phyloP scores from a whole-genome alignment of 2,888 invertebrate genomes.

The Yponomeuta cagnagella region DNA sequence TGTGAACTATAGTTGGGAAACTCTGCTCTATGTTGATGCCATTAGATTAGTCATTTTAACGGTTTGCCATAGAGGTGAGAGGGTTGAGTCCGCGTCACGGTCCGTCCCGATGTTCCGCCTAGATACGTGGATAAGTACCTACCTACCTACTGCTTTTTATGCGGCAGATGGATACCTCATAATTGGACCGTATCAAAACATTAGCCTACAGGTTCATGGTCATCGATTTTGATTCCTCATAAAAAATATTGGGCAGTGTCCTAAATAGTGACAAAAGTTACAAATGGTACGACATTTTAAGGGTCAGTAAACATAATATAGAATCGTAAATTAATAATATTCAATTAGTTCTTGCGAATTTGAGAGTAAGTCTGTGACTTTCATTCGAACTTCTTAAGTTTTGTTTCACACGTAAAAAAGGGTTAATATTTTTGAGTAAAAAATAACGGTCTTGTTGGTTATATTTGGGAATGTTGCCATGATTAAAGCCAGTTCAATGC shows the following conservation, averaged over 20 bases:
- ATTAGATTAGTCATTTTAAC: conserved; percentile 73
- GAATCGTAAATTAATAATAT: no score
- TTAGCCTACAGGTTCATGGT: conserved; percentile 30
- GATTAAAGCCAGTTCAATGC: no score
- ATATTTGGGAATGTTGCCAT: no score
- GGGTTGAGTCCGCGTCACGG: conserved; percentile 61
- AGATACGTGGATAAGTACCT: conserved; percentile 45
- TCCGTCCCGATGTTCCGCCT: conserved; percentile 52
- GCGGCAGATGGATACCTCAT: conserved; percentile 62
- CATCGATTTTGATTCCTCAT: neutral
- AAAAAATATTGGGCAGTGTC: neutral
- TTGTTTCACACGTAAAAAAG: no score
- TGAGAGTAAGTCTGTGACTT: no score
- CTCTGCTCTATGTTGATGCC: conserved; percentile 37
- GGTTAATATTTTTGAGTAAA: no score
- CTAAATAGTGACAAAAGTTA: no score
- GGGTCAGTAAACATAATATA: no score
- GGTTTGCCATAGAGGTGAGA: conserved; percentile 60
- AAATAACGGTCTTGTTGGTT: no score
- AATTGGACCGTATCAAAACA: conserved; percentile 74
- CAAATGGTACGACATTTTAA: no score
- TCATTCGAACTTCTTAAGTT: no score
- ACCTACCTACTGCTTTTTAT: conserved; percentile 43
- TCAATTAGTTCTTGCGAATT: no score
- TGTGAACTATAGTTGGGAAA: conserved; percentile 28